phyloP scores from a whole-genome alignment of 2,113 vertebrate genomes.

The Tapirus terrestris region DNA sequence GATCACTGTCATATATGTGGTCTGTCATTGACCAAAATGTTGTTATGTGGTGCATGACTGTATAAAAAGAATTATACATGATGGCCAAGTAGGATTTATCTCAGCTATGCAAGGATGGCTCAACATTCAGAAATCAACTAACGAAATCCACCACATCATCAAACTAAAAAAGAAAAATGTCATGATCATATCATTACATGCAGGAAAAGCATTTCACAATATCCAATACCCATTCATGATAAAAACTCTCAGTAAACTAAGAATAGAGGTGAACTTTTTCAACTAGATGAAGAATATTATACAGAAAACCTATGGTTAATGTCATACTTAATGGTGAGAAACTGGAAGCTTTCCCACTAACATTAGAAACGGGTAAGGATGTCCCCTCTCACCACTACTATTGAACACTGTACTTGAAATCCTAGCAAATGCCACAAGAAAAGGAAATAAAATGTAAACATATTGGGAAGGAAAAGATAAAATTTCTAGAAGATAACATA shows the following conservation, averaged over 20 bases:
- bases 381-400: background rate
- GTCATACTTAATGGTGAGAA: background rate
- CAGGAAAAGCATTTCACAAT: background rate
- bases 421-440: background rate
- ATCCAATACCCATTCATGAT: background rate
- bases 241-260: background rate
- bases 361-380: background rate
- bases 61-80: background rate
- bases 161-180: background rate
- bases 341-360: background rate
- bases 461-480: background rate
- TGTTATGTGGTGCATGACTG: no score
- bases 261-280: background rate
- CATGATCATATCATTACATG: background rate
- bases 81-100: background rate
- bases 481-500: no score
- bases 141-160: background rate
- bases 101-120: background rate
- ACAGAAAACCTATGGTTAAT: background rate
- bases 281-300: background rate
- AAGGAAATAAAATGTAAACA: background rate
- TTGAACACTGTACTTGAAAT: background rate
- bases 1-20: no score
- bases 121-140: background rate
- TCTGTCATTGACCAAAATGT: no score